A percentile compares a stretch with the other conserved stretches of the same genome.
Conservation (phyloP, 2,113 vertebrate genomes). For the Melanocharis versteri region DNA sequence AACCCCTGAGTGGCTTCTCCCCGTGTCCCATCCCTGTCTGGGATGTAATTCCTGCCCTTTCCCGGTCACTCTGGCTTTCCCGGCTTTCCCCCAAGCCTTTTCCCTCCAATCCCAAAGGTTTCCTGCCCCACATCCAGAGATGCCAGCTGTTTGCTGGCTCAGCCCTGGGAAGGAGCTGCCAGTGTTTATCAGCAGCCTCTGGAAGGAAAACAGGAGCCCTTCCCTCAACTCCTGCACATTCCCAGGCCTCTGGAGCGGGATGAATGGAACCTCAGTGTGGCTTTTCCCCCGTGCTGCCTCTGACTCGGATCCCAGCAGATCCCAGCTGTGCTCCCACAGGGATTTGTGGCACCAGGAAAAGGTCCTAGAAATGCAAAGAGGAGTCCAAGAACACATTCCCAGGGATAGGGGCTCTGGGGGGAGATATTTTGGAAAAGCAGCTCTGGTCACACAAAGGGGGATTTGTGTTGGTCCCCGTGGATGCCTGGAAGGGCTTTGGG, state of each 20-base stretch:
- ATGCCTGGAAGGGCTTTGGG: slow-evolving; percentile 3
- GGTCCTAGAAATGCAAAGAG: neutral
- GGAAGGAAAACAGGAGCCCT: neutral
- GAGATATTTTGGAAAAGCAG: neutral
- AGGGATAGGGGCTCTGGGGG: neutral
- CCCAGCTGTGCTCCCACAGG: neutral
- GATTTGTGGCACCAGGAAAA: slow-evolving; percentile 23
- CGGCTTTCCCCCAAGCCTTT: neutral
- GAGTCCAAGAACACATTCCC: neutral
- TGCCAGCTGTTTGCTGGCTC: slow-evolving; percentile 1
- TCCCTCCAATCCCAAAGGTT: neutral
- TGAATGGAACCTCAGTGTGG: slow-evolving; percentile 45
- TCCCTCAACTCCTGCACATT: neutral
- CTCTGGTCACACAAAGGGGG: neutral
- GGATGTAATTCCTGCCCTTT: neutral
- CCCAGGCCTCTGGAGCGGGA: neutral
- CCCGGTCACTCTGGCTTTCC: neutral
- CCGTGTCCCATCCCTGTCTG: neutral
- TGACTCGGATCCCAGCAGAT: neutral
- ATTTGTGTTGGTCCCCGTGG: neutral
- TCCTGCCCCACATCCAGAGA: neutral
- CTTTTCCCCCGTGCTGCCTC: neutral
- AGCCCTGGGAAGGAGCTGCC: neutral
- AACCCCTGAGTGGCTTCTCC: neutral
- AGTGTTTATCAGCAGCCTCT: neutral